phyloP scores from a whole-genome alignment of 1,140 invertebrate genomes.

The Ips typographus region DNA sequence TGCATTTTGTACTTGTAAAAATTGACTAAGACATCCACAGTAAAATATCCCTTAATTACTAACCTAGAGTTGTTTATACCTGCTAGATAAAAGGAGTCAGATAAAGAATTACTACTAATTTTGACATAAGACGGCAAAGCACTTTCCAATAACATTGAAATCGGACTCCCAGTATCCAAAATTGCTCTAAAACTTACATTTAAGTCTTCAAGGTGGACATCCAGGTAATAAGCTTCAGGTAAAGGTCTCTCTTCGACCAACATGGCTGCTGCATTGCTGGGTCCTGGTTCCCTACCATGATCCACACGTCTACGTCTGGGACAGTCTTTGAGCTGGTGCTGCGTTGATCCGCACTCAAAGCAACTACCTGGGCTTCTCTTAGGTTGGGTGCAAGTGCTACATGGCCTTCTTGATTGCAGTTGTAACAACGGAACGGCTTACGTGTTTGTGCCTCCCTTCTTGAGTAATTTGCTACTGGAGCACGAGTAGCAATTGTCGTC shows the following conservation, averaged over 20 bases:
- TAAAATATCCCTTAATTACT: too few species aligned
- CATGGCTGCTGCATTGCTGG: constrained; percentile 1
- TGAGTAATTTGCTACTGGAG: too few species aligned
- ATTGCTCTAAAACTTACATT: neutral
- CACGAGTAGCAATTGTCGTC: too few species aligned
- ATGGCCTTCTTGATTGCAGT: constrained; percentile 26
- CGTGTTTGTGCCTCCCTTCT: neutral
- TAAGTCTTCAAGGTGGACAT: too few species aligned
- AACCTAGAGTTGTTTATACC: neutral
- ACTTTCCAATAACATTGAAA: neutral
- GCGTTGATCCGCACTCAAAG: constrained; percentile 24
- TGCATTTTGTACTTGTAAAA: too few species aligned
- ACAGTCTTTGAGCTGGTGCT: constrained; percentile 20
- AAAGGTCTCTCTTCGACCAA: neutral
- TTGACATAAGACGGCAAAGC: too few species aligned
- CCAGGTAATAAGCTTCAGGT: too few species aligned
- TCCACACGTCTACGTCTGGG: neutral
- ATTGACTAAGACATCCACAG: too few species aligned
- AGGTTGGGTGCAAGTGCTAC: constrained; percentile 10
- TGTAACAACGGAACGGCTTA: constrained; percentile 13
- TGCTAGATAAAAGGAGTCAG: constrained; percentile 2
- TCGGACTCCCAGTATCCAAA: constrained; percentile 2
- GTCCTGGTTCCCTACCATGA: constrained; percentile 4
- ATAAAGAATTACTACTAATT: neutral
- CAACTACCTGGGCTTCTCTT: constrained; percentile 13